These are phyloP conservation scores for Amblyopsis rosae DNA, from an alignment of 2,113 vertebrate genomes.

Conservation along the genomic window DNA sequence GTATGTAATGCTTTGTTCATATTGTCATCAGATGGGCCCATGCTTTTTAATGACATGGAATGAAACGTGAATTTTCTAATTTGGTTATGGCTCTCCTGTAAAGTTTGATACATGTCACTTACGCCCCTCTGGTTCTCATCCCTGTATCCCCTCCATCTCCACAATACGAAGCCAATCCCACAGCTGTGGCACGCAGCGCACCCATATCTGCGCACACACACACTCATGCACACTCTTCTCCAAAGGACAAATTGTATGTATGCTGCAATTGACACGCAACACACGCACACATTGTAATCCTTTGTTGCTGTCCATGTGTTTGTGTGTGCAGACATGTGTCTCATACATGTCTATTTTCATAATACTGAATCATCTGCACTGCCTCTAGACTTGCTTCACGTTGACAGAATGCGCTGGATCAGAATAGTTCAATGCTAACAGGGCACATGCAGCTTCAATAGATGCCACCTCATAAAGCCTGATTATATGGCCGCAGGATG, in stretches of 20 bases:
- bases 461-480: constrained; percentile 57
- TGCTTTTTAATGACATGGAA: too few species aligned
- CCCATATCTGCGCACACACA: constrained; percentile 1
- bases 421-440: constrained; percentile 16
- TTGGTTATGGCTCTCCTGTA: too few species aligned
- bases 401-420: constrained; percentile 51
- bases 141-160: neutral
- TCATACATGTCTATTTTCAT: constrained; percentile 44
- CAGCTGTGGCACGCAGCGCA: neutral
- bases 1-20: too few species aligned
- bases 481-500: constrained; percentile 43
- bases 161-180: neutral
- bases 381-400: constrained; percentile 55
- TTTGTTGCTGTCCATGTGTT: constrained; percentile 6
- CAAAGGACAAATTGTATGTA: neutral
- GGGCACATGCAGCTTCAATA: constrained; percentile 54
- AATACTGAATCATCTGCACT: constrained; percentile 29
- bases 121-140: too few species aligned
- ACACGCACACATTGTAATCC: neutral
- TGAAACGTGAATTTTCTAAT: too few species aligned
- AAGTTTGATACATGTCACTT: too few species aligned
- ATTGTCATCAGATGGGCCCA: too few species aligned
- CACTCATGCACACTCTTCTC: neutral
- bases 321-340: neutral
- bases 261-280: neutral